phyloP scores from a whole-genome alignment of 2,113 vertebrate genomes.

The Syngnathus floridae region DNA sequence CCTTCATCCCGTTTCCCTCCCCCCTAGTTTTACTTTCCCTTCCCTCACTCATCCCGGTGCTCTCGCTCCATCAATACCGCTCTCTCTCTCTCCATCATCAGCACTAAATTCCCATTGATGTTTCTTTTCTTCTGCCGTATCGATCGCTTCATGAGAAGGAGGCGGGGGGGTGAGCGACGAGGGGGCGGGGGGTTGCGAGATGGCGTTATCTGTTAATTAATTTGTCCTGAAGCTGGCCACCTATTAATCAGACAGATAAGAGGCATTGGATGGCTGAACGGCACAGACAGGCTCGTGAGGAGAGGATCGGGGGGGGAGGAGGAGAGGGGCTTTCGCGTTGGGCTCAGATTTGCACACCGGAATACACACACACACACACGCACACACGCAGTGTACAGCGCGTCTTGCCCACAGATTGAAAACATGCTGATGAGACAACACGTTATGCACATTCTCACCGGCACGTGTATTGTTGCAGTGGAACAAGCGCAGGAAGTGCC shows the following conservation, averaged over 20 bases:
- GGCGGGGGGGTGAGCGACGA: constrained; percentile 78
- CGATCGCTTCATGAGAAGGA: constrained; percentile 99
- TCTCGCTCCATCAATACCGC: constrained; percentile 49
- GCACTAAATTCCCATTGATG: constrained; percentile 99
- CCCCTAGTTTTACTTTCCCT: constrained; percentile 48
- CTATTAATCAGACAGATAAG: constrained; percentile 99
- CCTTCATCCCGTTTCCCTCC: constrained; percentile 37
- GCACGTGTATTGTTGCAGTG: neutral
- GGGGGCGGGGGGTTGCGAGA: constrained; percentile 68
- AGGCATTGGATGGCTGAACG: constrained; percentile 99
- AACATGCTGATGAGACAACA: constrained; percentile 23
- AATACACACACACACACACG: constrained; percentile 27
- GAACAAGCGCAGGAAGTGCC: constrained; percentile 8
- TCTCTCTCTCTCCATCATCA: constrained; percentile 92
- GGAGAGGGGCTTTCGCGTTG: constrained; percentile 1
- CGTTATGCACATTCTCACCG: constrained; percentile 4
- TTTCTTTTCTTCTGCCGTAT: constrained; percentile 99
- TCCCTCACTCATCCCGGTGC: constrained; percentile 38
- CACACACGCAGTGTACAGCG: neutral
- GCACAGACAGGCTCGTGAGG: constrained; percentile 81
- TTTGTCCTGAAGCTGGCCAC: constrained; percentile 99
- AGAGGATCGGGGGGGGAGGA: constrained; percentile 39
- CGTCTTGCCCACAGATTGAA: constrained; percentile 10
- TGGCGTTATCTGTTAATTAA: constrained; percentile 99
- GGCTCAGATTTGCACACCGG: constrained; percentile 66